phyloP scores from a whole-genome alignment of 1,140 invertebrate genomes.

The Drosophila nebulosa region DNA sequence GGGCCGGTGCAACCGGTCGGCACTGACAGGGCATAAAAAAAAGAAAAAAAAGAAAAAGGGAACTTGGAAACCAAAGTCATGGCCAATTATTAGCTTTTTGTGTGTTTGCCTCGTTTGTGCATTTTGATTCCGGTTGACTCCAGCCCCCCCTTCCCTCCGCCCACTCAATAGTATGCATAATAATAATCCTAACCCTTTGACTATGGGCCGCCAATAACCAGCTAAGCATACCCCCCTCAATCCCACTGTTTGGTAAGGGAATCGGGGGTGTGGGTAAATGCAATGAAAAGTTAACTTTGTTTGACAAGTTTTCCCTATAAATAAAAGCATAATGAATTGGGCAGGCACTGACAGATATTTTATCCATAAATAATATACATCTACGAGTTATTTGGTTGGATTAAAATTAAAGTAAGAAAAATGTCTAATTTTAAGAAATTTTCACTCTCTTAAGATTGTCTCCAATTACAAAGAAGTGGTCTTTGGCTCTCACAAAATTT shows the following conservation, averaged over 20 bases:
- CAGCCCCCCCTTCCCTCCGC: background rate
- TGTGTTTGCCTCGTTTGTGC: constrained; percentile 44
- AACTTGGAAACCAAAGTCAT: constrained; percentile 73
- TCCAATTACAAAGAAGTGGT: too few species aligned
- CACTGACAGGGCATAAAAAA: constrained; percentile 41
- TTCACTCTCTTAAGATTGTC: too few species aligned
- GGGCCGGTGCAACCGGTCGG: background rate
- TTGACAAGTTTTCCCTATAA: constrained; percentile 54
- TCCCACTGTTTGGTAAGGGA: background rate
- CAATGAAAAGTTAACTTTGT: constrained; percentile 46
- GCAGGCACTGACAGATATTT: constrained; percentile 31
- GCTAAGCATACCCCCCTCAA: constrained; percentile 5
- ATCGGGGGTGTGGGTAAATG: constrained; percentile 12
- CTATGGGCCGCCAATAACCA: constrained; percentile 10
- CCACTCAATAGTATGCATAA: constrained; percentile 43
- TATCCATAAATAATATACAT: background rate
- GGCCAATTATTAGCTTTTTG: constrained; percentile 72
- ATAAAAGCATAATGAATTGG: constrained; percentile 57
- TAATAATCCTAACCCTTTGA: constrained; percentile 61
- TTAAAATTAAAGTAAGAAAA: too few species aligned
- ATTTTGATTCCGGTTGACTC: constrained; percentile 29
- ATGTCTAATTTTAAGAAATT: too few species aligned
- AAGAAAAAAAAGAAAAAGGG: background rate
- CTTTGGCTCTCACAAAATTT: too few species aligned
- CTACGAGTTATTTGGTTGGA: background rate